phyloP scores from a whole-genome alignment of 1,140 invertebrate species.

The Aporrectodea caliginosa region DNA sequence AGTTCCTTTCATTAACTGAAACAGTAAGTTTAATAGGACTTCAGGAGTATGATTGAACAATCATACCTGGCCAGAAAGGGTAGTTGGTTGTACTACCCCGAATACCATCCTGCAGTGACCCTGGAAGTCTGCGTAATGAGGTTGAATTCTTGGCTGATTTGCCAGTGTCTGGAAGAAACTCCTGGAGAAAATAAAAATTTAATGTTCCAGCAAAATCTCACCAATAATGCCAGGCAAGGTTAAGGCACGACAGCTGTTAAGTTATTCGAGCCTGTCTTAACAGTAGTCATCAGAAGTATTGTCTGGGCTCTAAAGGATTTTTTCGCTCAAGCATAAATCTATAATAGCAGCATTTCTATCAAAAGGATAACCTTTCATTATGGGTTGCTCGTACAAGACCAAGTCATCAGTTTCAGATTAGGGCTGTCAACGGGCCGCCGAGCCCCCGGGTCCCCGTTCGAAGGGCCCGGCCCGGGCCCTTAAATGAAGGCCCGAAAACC shows the following conservation, averaged over 20 bases:
- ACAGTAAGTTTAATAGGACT: too few species aligned
- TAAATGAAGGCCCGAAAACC: too few species aligned
- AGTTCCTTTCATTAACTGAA: too few species aligned
- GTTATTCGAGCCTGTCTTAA: conserved; percentile 9
- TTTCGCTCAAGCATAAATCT: neutral
- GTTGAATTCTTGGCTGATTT: conserved; percentile 71
- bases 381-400: neutral
- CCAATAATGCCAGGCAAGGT: neutral
- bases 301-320: neutral
- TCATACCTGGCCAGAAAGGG: conserved; percentile 69
- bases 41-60: too few species aligned
- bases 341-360: neutral
- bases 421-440: too few species aligned
- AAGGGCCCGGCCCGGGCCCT: too few species aligned
- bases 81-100: conserved; percentile 68
- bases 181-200: conserved; percentile 41
- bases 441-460: too few species aligned
- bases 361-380: too few species aligned
- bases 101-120: conserved; percentile 61
- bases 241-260: too few species aligned
- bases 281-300: neutral
- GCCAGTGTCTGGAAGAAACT: conserved; percentile 61
- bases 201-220: neutral
- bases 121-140: conserved; percentile 65
- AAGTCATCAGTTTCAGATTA: too few species aligned